Evolutionary conservation across 1,140 invertebrate species (phyloP).

Genomic region (Pentalonia nigronervosa): DNA sequence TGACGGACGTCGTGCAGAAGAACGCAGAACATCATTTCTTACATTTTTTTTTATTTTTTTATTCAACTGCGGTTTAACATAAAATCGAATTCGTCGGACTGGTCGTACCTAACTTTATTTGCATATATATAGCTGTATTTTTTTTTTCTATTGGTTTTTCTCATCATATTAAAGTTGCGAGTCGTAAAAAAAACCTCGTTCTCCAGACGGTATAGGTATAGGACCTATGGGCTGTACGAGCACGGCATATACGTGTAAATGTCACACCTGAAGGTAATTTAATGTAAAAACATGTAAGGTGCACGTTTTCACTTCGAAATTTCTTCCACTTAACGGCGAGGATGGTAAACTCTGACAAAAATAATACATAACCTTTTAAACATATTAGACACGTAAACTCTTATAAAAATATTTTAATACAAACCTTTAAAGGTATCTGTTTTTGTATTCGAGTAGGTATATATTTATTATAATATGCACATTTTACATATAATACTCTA

Average conservation of each 20-base stretch:
- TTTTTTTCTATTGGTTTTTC: neutral
- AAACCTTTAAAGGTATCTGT: neutral
- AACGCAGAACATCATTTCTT: neutral
- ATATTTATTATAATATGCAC: neutral
- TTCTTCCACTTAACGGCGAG: neutral
- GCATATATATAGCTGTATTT: neutral
- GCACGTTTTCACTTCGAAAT: slow-evolving; percentile 6
- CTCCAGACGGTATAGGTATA: neutral
- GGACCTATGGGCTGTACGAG: no score
- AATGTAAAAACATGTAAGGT: neutral
- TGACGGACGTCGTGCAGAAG: neutral
- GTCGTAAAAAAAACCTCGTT: neutral
- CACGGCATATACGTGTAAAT: neutral
- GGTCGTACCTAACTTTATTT: neutral
- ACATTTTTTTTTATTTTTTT: neutral
- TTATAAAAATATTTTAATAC: neutral
- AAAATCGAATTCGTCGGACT: neutral
- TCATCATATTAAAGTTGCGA: neutral
- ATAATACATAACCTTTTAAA: neutral
- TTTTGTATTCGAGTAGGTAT: neutral
- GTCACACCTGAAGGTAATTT: neutral
- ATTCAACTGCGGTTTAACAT: neutral
- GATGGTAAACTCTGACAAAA: neutral
- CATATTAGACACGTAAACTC: neutral
- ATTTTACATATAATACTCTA: neutral